These are phyloP conservation scores for Aurelia sp. DNA, from an alignment of 30 jellyfish, hydroid and myxozoan species.

Conservation along the genomic window DNA sequence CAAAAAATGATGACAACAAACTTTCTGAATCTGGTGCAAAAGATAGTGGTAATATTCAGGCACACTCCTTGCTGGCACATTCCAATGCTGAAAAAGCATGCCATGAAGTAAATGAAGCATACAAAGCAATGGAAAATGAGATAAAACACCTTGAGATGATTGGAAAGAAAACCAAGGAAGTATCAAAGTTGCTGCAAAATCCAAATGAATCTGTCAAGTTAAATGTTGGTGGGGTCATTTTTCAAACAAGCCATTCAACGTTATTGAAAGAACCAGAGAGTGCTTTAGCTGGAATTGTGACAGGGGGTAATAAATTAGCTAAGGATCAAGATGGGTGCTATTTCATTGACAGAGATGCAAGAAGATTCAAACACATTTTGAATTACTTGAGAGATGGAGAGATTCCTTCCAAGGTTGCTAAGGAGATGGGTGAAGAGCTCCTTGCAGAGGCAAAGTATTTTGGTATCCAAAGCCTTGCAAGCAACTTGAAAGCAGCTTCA, in stretches of 20 bases:
- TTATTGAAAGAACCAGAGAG: constrained; percentile 7
- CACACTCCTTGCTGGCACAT: too few relatives aligned
- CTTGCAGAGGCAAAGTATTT: constrained; percentile 14
- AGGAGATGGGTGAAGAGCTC: constrained; percentile 32
- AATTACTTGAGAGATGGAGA: constrained; percentile 34
- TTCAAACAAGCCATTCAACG: constrained; percentile 18
- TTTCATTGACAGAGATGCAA: constrained; percentile 42
- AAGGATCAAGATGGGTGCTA: constrained; percentile 25
- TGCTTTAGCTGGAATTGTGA: background rate
- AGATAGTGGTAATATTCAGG: background rate
- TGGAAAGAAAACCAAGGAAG: background rate
- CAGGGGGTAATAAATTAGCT: constrained; percentile 14
- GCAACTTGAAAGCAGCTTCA: background rate
- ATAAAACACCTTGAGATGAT: background rate
- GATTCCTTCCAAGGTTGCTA: background rate
- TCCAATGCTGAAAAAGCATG: too few relatives aligned
- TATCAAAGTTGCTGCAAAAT: background rate
- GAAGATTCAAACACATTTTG: constrained; percentile 30
- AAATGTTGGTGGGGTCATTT: constrained; percentile 48
- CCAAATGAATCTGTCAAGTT: constrained; percentile 23
- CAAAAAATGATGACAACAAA: background rate
- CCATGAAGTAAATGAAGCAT: too few relatives aligned
- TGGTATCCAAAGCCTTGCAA: background rate
- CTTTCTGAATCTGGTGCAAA: background rate
- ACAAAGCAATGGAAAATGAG: background rate